A percentile compares a stretch with the other conserved stretches of the same genome.
Evolutionary conservation across 2,113 vertebrate species (phyloP).

Genomic region (Chitala chitala): DNA sequence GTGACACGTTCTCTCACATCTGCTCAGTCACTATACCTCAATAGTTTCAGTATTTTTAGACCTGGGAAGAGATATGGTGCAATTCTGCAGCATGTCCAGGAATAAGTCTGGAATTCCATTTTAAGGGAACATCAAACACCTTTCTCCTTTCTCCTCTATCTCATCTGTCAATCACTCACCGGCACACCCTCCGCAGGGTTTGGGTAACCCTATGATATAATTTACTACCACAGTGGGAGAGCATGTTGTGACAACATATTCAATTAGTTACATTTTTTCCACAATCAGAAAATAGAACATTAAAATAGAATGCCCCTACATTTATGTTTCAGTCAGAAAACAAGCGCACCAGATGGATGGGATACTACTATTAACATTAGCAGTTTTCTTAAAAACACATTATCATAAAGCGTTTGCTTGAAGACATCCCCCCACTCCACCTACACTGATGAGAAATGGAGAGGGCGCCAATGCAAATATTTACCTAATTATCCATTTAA

Average conservation of each 20-base stretch:
- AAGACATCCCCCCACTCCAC: conserved; percentile 49
- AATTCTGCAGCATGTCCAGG: not conserved
- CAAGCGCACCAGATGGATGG: no score
- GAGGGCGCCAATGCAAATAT: conserved; percentile 93
- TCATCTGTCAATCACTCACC: not conserved
- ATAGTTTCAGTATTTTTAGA: no score
- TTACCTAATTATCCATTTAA: conserved; percentile 99
- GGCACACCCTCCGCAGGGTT: not conserved
- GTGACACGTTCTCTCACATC: no score
- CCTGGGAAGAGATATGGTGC: not conserved
- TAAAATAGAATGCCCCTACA: not conserved
- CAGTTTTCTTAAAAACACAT: no score
- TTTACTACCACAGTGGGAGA: not conserved
- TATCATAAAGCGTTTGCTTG: conserved; percentile 30
- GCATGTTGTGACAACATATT: not conserved
- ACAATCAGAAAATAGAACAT: not conserved
- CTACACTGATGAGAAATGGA: conserved; percentile 76
- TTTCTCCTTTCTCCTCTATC: not conserved
- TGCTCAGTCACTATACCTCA: no score
- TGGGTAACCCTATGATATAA: not conserved
- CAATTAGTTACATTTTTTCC: not conserved
- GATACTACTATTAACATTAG: no score
- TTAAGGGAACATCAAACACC: not conserved
- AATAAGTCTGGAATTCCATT: not conserved
- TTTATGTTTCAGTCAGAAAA: not conserved